These are phyloP conservation scores for Dreissena rostriformis DNA, from an alignment of 1,140 invertebrate species.

Conservation along the genomic window DNA sequence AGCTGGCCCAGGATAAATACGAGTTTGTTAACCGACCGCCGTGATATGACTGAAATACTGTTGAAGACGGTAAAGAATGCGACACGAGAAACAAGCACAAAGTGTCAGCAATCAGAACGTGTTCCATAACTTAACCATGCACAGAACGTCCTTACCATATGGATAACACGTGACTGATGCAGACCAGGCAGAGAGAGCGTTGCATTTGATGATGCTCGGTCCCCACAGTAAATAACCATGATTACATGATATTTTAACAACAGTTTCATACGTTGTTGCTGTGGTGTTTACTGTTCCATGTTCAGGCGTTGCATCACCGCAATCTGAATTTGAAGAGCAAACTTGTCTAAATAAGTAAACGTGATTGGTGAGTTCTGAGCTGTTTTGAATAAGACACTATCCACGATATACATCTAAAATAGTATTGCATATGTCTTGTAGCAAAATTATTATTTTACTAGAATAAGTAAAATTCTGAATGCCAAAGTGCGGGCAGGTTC, in stretches of 20 bases:
- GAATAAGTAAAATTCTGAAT: too few relatives aligned
- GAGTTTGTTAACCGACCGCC: background rate
- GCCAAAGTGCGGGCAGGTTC: too few relatives aligned
- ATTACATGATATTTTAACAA: slow-evolving; percentile 22
- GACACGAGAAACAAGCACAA: too few relatives aligned
- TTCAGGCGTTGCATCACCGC: background rate
- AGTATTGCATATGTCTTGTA: too few relatives aligned
- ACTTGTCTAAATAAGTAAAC: too few relatives aligned
- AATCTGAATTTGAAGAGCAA: slow-evolving; percentile 27
- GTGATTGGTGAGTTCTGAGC: too few relatives aligned
- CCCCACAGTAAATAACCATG: slow-evolving; percentile 4
- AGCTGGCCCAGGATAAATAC: background rate
- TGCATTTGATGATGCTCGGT: background rate
- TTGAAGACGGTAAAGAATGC: too few relatives aligned
- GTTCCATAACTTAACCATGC: background rate
- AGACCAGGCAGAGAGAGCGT: background rate
- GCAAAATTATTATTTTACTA: too few relatives aligned
- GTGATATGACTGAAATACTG: too few relatives aligned
- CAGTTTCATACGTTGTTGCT: slow-evolving; percentile 1
- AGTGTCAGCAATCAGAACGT: slow-evolving; percentile 5
- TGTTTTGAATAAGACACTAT: too few relatives aligned
- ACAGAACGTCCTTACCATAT: background rate
- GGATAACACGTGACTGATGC: background rate
- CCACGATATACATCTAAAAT: too few relatives aligned
- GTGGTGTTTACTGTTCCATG: slow-evolving; percentile 3